Evolutionary conservation across 2,113 vertebrate species (phyloP).

Genomic region (Xiphias gladius): DNA sequence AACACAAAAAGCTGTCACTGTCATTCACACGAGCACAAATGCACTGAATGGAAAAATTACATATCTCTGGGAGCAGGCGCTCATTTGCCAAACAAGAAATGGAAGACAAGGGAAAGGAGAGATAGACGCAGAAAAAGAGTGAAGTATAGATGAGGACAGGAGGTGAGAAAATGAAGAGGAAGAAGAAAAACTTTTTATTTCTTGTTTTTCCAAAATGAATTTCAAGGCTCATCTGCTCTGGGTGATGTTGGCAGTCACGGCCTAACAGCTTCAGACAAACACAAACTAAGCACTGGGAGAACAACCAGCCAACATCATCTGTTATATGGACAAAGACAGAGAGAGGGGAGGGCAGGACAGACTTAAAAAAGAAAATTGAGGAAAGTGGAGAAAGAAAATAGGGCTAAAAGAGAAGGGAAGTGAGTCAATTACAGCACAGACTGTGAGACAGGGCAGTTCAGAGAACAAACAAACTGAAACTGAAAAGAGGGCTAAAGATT

Average conservation of each 20-base stretch:
- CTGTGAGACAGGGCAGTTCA: background rate
- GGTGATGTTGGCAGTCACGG: conserved; percentile 59
- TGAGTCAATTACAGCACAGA: background rate
- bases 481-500: background rate
- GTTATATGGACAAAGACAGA: conserved; percentile 34
- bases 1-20: conserved; percentile 42
- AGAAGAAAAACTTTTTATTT: conserved; percentile 37
- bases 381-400: background rate
- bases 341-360: background rate
- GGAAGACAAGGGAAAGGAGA: conserved; percentile 23
- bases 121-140: background rate
- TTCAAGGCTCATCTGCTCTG: conserved; percentile 81
- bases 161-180: conserved; percentile 18
- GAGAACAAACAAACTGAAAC: too few relatives aligned
- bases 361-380: background rate
- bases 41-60: conserved; percentile 30
- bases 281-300: conserved; percentile 45
- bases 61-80: background rate
- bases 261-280: conserved; percentile 66
- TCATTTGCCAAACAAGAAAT: conserved; percentile 66
- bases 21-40: conserved; percentile 31
- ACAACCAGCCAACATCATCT: conserved; percentile 36
- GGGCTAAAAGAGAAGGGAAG: background rate
- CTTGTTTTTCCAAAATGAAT: conserved; percentile 73
- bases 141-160: conserved; percentile 17